A percentile compares a stretch with the other conserved stretches of the same genome.
Conservation (phyloP, 2,888 invertebrate genomes). For the Pterobdella sp. region DNA sequence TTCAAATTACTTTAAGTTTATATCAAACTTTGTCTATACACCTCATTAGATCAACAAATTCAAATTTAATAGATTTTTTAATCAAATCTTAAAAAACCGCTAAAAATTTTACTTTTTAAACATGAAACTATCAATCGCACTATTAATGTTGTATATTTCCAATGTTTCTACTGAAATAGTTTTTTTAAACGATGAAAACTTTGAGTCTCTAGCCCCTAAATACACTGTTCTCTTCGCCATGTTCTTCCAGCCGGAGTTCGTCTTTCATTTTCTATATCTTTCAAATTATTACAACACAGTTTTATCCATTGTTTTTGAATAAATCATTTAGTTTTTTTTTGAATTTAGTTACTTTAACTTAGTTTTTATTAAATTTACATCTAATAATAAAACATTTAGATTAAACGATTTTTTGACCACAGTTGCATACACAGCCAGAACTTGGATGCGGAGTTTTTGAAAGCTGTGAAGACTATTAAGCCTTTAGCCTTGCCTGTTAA, state of each 20-base stretch:
- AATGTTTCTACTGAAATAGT: neutral
- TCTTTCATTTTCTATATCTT: neutral
- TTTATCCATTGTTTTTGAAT: too few species aligned
- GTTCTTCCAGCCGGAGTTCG: conserved; percentile 23
- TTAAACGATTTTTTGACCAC: neutral
- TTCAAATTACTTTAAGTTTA: too few species aligned
- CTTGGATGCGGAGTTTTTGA: conserved; percentile 18
- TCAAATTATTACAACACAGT: neutral
- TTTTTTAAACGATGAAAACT: conserved; percentile 14
- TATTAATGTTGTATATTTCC: too few species aligned
- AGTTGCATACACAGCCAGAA: conserved; percentile 18
- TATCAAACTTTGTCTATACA: too few species aligned
- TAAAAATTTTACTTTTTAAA: too few species aligned
- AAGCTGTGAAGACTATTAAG: neutral
- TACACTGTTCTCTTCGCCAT: conserved; percentile 22
- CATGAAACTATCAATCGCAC: too few species aligned
- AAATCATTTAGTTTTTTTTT: conserved; percentile 12
- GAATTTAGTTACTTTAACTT: neutral
- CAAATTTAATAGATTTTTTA: too few species aligned
- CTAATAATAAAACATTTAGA: neutral
- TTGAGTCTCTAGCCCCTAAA: conserved; percentile 7
- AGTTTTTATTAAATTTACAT: neutral
- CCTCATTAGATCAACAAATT: too few species aligned
- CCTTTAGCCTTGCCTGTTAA: conserved; percentile 10
- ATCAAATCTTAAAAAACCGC: too few species aligned